Base-by-base conservation (phyloP, 2,113 vertebrate species). In the Bos javanicus region DNA sequence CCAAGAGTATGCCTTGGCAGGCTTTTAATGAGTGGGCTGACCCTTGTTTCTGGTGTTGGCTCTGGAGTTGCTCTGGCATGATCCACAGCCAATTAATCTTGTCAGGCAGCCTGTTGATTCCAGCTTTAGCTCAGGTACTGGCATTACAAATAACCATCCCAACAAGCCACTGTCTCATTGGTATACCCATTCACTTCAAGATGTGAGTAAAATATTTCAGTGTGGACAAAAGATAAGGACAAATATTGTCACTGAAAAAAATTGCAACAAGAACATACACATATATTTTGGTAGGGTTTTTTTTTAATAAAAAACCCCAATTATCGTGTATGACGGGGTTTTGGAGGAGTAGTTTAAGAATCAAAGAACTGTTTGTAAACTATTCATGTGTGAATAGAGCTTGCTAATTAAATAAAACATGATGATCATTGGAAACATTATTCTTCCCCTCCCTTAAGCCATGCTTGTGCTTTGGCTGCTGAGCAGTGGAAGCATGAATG, bases 51-150 rank as follows among this genome's bases (percentile, higher is more conserved):
- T 93, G n/a, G 83, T 36, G 91, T 85, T 81, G 91, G 43, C 23
- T 85, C 39, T 81, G 62, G 83, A 90, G 96, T 80, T n/a, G 46
- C 95, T 95, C 91, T 52, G 43, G 82, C 78, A 54, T 92, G 93
- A 6, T 52, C 81, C 43, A 74, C 48, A 98, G 93, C 5, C 3
- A 71, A 87, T 90, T 92, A 98, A 98, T 98, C 71, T 95, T 57
- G 95, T 94, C 92, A 92, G 64, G 71, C 71, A 78, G 81, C 39
- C 88, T 93, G 62, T 54, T 93, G 60, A 87, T 82, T 88, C 46
- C 87, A 98, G 97, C 89, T 97, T 56, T 81, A 93, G 80, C 36
- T 90, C 96, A 82, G 86, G 64, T 48, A 16, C 83, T 80, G 36
- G 91, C 78, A 50, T 90, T 90, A 88, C 43, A 54, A 25, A 93